phyloP scores from a whole-genome alignment of 2,888 invertebrate species.

The Chorisops tibialis region DNA sequence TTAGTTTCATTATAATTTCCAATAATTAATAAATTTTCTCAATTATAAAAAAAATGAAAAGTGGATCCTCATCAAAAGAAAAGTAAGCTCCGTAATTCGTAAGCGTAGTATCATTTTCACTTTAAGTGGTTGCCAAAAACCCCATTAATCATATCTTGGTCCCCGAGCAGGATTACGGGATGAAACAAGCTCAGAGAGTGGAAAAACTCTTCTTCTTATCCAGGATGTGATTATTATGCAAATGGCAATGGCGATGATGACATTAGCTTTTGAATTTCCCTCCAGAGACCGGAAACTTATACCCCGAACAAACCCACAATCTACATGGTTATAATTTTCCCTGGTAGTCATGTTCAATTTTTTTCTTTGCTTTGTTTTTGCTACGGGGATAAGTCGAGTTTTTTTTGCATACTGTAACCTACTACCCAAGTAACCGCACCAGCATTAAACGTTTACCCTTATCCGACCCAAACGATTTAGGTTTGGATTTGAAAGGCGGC shows the following conservation, averaged over 20 bases:
- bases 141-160: too few relatives aligned
- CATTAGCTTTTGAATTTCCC: neutral
- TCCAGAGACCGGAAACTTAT: neutral
- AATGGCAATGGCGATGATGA: neutral
- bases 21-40: too few relatives aligned
- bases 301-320: neutral
- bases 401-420: neutral
- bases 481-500: neutral
- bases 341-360: conserved; percentile 1
- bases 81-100: too few relatives aligned
- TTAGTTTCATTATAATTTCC: too few relatives aligned
- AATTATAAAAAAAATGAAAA: too few relatives aligned
- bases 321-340: neutral
- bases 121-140: too few relatives aligned
- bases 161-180: too few relatives aligned
- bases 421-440: neutral
- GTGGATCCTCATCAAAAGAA: too few relatives aligned
- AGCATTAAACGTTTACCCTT: neutral
- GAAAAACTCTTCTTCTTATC: too few relatives aligned
- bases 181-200: too few relatives aligned
- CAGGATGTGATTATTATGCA: conserved; percentile 3
- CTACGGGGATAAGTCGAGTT: neutral
- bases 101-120: too few relatives aligned
- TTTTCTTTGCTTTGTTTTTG: neutral
- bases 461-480: neutral